These are phyloP conservation scores for Colinus virginianus DNA, from an alignment of 2,113 vertebrate genomes.

Conservation along the genomic window DNA sequence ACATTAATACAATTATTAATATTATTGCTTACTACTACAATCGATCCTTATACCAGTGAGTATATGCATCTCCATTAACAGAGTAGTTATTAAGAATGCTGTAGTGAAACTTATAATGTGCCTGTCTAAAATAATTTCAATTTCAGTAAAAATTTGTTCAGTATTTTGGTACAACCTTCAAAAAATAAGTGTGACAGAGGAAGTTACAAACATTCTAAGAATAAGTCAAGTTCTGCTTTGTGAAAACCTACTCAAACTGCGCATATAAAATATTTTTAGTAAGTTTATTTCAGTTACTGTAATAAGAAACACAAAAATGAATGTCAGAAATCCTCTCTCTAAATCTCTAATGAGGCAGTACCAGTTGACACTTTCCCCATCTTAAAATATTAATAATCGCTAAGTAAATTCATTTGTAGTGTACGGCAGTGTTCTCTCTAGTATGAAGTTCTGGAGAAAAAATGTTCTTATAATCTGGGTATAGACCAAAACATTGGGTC, in stretches of 20 bases:
- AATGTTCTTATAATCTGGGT: neutral
- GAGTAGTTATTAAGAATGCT: neutral
- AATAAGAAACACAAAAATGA: neutral
- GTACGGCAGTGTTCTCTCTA: neutral
- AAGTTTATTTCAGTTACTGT: neutral
- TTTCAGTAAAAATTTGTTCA: neutral
- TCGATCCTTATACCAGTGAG: neutral
- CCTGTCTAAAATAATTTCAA: neutral
- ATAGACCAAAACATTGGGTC: neutral
- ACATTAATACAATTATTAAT: neutral
- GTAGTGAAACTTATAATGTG: neutral
- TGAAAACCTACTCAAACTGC: neutral
- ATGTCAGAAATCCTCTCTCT: neutral
- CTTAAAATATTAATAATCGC: neutral
- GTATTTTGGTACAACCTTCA: neutral
- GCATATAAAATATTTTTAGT: neutral
- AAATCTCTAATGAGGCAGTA: neutral
- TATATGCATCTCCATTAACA: neutral
- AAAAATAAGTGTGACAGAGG: neutral
- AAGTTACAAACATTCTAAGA: neutral
- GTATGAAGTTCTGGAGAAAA: neutral
- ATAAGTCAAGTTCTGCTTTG: neutral
- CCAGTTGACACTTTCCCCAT: neutral
- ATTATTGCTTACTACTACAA: neutral
- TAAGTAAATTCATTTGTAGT: neutral